Evolutionary conservation across 1,140 invertebrate genomes (phyloP), one percentile per base, ranked within the genome.

Genomic region (Propsilocerus akamusi): DNA sequence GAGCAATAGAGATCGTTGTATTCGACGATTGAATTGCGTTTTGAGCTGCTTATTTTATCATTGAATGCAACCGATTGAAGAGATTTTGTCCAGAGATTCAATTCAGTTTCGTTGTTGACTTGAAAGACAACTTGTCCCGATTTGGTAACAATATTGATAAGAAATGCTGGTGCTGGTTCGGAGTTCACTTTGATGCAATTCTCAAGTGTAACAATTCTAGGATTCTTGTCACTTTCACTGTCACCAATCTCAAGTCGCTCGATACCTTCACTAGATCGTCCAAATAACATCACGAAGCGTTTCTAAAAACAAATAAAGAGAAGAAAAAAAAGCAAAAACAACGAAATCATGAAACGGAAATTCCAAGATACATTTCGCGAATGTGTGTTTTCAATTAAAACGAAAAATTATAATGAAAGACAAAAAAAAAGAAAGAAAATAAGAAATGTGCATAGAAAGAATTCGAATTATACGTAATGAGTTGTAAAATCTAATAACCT

Each of bases 1-100:
- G 83, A 81, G 55, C 83, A 87, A 57, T 89, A 89, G 2, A 90
- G 63, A 64, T 88, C 83, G 66, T 89, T 89, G 58, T 89, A 84
- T 69, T 90, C 84, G 68, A 87, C 82, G 56, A 85, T 81, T 25
- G 58, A 56, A 24, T 59, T 54, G 12, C 54, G 41, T 17, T 50
- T 46, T 46, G 56, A 28, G 7, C 30, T 5, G n/a, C 54, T 50
- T 49, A 52, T 54, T 56, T 75, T 75, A 54, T 78, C 79, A 56
- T 76, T 78, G 60, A 91, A 91, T 17, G 85, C 84, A n/a, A 89
- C 83, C 34, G 75, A 75, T 58, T 88, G 86, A 37, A 89, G 71
- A 41, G 81, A 78, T 41, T 65, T 70, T 5, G 88, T 74, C 86
- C 86, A 90, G 56, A 80, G 76, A 41, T 72, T 69, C 55, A 83